Conservation (phyloP, 2,113 vertebrate species). For the Poicephalus meyeri region DNA sequence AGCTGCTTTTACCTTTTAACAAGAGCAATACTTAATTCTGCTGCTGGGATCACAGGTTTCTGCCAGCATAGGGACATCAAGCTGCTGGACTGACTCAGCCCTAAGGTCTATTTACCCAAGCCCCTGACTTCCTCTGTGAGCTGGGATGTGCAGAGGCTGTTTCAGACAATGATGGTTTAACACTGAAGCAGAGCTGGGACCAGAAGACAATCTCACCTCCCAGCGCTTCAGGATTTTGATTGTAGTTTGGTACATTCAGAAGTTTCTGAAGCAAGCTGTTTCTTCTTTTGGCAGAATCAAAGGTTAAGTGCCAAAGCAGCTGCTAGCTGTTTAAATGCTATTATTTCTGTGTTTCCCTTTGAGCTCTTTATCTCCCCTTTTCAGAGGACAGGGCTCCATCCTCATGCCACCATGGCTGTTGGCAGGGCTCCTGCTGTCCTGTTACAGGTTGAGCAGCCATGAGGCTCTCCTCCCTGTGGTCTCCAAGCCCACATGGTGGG, state of each 20-base stretch:
- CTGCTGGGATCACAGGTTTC: neutral
- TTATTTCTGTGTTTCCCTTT: neutral
- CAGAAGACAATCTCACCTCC: neutral
- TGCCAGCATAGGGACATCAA: neutral
- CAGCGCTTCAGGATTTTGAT: neutral
- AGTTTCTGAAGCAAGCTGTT: neutral
- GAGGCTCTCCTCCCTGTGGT: neutral
- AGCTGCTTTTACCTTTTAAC: neutral
- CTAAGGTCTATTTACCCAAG: neutral
- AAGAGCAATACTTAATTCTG: neutral
- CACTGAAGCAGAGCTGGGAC: neutral
- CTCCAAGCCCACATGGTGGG: neutral
- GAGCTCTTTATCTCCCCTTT: neutral
- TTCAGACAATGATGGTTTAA: neutral
- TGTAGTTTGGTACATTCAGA: neutral
- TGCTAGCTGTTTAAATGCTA: neutral
- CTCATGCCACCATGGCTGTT: accelerated
- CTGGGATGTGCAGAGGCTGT: neutral
- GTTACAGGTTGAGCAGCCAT: neutral
- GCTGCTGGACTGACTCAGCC: neutral
- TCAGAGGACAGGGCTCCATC: neutral
- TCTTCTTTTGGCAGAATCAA: neutral
- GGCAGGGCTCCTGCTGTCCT: neutral
- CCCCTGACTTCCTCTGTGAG: accelerated
- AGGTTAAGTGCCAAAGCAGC: neutral